These are phyloP conservation scores for Chaetodon trifascialis DNA, from an alignment of 2,113 vertebrate species.

Conservation along the genomic window DNA sequence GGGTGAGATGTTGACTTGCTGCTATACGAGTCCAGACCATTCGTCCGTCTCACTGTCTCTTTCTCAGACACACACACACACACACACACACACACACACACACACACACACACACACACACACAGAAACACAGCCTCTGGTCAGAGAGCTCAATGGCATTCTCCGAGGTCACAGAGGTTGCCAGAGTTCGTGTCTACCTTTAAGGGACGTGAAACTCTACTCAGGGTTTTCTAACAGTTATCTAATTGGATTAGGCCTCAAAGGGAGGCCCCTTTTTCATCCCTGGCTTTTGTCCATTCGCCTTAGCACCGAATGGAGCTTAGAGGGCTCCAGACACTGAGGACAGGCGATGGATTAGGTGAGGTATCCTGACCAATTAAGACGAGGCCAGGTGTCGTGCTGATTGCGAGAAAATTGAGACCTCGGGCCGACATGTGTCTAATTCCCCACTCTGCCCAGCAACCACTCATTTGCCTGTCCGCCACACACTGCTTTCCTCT, in stretches of 20 bases:
- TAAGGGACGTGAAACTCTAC: slow-evolving; percentile 75
- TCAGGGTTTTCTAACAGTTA: slow-evolving; percentile 74
- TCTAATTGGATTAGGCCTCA: slow-evolving; percentile 85
- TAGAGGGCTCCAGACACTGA: slow-evolving; percentile 64
- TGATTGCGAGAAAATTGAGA: slow-evolving; percentile 80
- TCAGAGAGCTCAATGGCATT: slow-evolving; percentile 62
- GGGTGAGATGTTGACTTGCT: slow-evolving; percentile 43
- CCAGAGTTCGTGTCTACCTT: slow-evolving; percentile 75
- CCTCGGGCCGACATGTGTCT: slow-evolving; percentile 72
- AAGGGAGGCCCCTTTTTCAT: slow-evolving; percentile 71
- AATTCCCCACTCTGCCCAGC: slow-evolving; percentile 72
- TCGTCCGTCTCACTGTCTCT: slow-evolving; percentile 5
- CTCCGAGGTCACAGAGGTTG: slow-evolving; percentile 64
- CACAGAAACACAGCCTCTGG: slow-evolving; percentile 32
- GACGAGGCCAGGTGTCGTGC: slow-evolving; percentile 81
- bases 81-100: slow-evolving; percentile 27
- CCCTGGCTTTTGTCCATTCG: slow-evolving; percentile 70
- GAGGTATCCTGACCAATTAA: slow-evolving; percentile 83
- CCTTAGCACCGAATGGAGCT: slow-evolving; percentile 61
- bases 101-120: slow-evolving; percentile 25
- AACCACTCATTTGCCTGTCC: slow-evolving; percentile 66
- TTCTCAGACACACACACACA: slow-evolving; percentile 8
- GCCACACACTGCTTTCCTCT: slow-evolving; percentile 26
- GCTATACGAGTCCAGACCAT: slow-evolving; percentile 7
- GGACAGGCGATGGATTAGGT: slow-evolving; percentile 70